These are phyloP conservation scores for Mesaphorura yosii DNA, from an alignment of 1,140 invertebrate species.

Conservation along the genomic window DNA sequence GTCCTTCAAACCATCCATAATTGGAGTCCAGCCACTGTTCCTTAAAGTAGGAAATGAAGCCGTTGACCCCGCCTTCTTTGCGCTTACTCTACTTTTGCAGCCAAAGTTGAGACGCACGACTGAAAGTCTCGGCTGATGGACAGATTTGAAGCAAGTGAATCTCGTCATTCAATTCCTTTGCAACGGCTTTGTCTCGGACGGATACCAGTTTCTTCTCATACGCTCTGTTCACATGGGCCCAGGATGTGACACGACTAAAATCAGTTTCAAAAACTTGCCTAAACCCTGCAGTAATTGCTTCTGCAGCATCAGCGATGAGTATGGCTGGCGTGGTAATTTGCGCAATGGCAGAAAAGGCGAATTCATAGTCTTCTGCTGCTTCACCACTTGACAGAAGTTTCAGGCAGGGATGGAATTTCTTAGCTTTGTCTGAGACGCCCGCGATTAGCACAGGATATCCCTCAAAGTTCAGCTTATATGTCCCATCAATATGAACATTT, in stretches of 20 bases:
- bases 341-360: background rate
- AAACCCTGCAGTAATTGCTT: background rate
- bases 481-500: background rate
- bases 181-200: background rate
- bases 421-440: background rate
- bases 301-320: background rate
- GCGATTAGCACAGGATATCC: background rate
- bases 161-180: background rate
- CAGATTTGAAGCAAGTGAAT: background rate
- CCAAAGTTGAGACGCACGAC: background rate
- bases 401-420: background rate
- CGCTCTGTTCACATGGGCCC: background rate
- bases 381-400: background rate
- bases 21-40: background rate
- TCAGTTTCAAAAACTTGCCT: background rate
- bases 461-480: background rate
- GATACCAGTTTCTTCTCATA: background rate
- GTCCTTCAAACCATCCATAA: background rate
- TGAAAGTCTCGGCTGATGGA: background rate
- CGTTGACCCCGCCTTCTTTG: background rate
- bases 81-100: background rate
- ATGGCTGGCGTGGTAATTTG: background rate
- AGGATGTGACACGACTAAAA: background rate
- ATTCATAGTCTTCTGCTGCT: conserved; percentile 6
- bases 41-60: background rate